A percentile compares a stretch with the other conserved stretches of the same genome.
Conservation (phyloP, 2,113 vertebrate species). For the Chionodraco myersi region DNA sequence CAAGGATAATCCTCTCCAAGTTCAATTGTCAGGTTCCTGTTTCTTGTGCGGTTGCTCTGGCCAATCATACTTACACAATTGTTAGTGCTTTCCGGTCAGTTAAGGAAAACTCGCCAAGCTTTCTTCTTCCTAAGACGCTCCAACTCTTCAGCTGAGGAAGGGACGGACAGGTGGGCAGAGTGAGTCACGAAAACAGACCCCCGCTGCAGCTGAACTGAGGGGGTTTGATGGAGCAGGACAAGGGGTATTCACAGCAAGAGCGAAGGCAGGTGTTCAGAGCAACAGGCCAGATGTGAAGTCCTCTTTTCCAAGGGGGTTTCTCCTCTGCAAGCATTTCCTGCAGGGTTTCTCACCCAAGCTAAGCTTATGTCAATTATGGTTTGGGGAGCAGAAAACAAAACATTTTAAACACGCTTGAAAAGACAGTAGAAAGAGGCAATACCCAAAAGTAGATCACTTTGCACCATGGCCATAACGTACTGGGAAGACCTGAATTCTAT, state of each 20-base stretch:
- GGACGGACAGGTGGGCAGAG: constrained; percentile 4
- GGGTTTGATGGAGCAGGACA: constrained; percentile 23
- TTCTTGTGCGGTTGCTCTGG: constrained; percentile 25
- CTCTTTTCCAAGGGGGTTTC: constrained; percentile 87
- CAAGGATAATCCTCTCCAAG: constrained; percentile 50
- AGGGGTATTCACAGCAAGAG: constrained; percentile 12
- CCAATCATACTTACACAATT: constrained; percentile 64
- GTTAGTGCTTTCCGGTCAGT: constrained; percentile 27
- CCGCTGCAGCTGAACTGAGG: background rate
- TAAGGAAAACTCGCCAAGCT: background rate
- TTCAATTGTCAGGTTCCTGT: constrained; percentile 52
- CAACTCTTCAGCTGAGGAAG: background rate
- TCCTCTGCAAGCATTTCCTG: constrained; percentile 86
- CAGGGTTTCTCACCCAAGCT: constrained; percentile 37
- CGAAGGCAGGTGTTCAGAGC: constrained; percentile 78
- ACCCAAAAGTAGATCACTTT: background rate
- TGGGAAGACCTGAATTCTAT: background rate
- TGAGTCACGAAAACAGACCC: background rate
- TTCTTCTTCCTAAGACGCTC: constrained; percentile 20
- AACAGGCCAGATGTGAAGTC: constrained; percentile 85
- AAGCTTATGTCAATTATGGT: constrained; percentile 39
- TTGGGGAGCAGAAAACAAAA: constrained; percentile 14
- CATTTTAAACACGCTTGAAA: background rate
- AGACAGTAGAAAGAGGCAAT: background rate
- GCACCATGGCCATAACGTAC: background rate